These are phyloP conservation scores for Cephus pulcher DNA, from an alignment of 2,888 invertebrate genomes.

Conservation along the genomic window DNA sequence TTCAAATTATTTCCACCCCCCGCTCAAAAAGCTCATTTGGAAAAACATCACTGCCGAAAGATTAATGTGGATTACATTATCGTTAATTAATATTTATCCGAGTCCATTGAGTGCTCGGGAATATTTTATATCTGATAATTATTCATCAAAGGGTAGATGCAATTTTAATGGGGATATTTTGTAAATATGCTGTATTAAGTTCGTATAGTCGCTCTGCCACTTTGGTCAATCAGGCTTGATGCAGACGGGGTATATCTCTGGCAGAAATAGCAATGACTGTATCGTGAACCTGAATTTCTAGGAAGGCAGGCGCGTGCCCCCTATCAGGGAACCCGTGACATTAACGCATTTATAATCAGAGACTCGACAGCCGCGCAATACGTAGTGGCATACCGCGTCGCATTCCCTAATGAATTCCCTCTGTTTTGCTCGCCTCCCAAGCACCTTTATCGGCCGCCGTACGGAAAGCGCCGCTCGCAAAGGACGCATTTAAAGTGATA, in stretches of 20 bases:
- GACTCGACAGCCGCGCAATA: slow-evolving; percentile 17
- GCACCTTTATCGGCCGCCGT: slow-evolving; percentile 15
- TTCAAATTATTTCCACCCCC: not conserved
- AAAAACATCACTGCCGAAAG: not conserved
- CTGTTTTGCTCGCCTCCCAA: slow-evolving; percentile 20
- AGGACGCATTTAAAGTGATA: slow-evolving; percentile 2
- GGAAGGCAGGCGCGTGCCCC: slow-evolving; percentile 19
- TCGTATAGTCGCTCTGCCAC: not conserved
- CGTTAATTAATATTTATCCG: not conserved
- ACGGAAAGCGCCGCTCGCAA: slow-evolving; percentile 13
- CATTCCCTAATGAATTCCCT: slow-evolving; percentile 23
- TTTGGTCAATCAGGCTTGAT: not conserved
- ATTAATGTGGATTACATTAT: not conserved
- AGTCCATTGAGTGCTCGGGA: not conserved
- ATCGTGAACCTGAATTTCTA: slow-evolving; percentile 1
- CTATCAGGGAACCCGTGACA: slow-evolving; percentile 22
- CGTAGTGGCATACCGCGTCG: slow-evolving; percentile 16
- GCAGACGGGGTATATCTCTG: not conserved
- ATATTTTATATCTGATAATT: not conserved
- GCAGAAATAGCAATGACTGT: not conserved
- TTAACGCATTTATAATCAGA: slow-evolving; percentile 19
- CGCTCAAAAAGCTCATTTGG: not conserved
- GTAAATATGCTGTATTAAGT: not conserved
- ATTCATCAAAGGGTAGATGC: not conserved
- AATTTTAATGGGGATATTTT: not conserved